Base-by-base conservation (phyloP, 1,140 invertebrate genomes). In the Drosophila kurseongensis region DNA sequence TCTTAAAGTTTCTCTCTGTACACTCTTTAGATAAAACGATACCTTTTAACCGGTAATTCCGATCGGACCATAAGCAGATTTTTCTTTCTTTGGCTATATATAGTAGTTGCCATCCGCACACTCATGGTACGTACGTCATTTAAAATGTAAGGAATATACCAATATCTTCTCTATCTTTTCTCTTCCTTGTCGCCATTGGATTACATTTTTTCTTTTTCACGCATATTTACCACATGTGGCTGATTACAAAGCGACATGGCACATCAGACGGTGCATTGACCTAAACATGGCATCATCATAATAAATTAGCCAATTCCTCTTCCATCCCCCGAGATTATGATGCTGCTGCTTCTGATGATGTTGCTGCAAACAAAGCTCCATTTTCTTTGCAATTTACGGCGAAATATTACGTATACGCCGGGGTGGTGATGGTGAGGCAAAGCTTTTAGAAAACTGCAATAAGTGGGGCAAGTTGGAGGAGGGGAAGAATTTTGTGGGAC, bases 351-450 rank as follows among this genome's bases (percentile, higher is more conserved):
- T 32, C 35, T 45, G 48, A 68, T 56, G 63, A 23, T 44, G 63
- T 57, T 69, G 57, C 40, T 62, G 66, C 75, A 76, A 86, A 88
- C 83, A 88, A 88, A 86, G 82, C 75, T 69, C 71, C 59, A 86
- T 79, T 86, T 88, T 62, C 66, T 42, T 41, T 61, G 66, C 47
- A 59, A 78, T 85, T 78, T 67, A 60, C 65, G 75, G 63, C 56
- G 71, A 71, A 86, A 81, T 75, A 81, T 85, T 65, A 67, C 83
- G 78, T 78, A 86, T 76, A 82, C 82, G 78, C 12, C 13, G 23
- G 23, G 18, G 1, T 18, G 42, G 18, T 27, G 14, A 38, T 52
- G 50, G 44, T 36, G 47, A 9, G 29, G 6, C 56, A 18, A 18
- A 56, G 59, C 59, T 60, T 60, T 44, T 51, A 44, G 29, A 40